Conservation (phyloP, 2,113 vertebrate species). For the Xiphophorus hellerii region DNA sequence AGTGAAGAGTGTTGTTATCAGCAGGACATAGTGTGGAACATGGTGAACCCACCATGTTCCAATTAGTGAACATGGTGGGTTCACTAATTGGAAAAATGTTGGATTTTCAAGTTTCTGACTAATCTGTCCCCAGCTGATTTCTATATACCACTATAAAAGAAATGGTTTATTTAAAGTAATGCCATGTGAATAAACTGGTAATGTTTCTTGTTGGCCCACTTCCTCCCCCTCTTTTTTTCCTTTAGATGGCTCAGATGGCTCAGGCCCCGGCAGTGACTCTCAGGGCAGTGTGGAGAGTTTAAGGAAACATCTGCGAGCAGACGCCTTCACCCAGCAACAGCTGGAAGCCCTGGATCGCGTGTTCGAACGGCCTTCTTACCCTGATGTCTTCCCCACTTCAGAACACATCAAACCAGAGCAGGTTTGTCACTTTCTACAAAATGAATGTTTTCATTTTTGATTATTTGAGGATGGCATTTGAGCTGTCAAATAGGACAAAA, state of each 20-base stretch:
- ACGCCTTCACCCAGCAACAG: constrained; percentile 98
- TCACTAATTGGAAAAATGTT: too few species aligned
- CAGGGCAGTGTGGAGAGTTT: constrained; percentile 99
- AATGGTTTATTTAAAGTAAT: constrained; percentile 22
- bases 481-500: not conserved
- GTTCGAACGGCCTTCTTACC: constrained; percentile 96
- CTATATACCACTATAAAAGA: too few species aligned
- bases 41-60: too few species aligned
- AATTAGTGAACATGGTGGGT: not conserved
- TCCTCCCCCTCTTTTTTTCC: not conserved
- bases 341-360: constrained; percentile 96
- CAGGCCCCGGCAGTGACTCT: constrained; percentile 96
- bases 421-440: constrained; percentile 74
- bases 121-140: too few species aligned
- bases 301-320: constrained; percentile 98
- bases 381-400: constrained; percentile 93
- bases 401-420: constrained; percentile 98
- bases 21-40: not conserved
- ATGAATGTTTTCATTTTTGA: not conserved
- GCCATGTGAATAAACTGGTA: constrained; percentile 20
- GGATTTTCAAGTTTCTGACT: too few species aligned
- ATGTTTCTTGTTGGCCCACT: constrained; percentile 34
- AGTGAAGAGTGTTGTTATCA: not conserved
- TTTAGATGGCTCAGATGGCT: constrained; percentile 95
- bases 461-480: not conserved